A percentile compares a stretch with the other conserved stretches of the same genome.
phyloP scores from a whole-genome alignment of 1,140 invertebrate species.

The Nebria ingens region DNA sequence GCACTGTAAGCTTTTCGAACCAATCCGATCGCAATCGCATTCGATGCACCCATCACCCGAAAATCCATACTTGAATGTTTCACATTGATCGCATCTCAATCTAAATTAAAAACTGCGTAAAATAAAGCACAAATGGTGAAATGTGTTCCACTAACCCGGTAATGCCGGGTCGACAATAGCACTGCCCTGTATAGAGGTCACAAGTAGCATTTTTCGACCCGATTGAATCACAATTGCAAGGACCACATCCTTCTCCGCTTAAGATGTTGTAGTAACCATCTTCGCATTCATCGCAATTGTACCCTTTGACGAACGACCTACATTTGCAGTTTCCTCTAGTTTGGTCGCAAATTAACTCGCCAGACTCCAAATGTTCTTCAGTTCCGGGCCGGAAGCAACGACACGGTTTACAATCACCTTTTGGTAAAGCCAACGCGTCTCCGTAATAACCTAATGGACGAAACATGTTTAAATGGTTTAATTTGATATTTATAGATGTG shows the following conservation, averaged over 20 bases:
- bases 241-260: conserved; percentile 73
- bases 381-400: conserved; percentile 76
- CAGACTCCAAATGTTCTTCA: conserved; percentile 49
- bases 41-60: conserved; percentile 70
- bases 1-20: conserved; percentile 76
- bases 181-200: conserved; percentile 70
- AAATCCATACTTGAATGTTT: conserved; percentile 81
- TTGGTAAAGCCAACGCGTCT: conserved; percentile 73
- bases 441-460: conserved; percentile 62
- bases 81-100: conserved; percentile 72
- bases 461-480: not conserved
- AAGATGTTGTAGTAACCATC: conserved; percentile 74
- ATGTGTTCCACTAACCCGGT: conserved; percentile 48
- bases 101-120: conserved; percentile 27
- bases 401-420: conserved; percentile 85
- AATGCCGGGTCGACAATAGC: conserved; percentile 74
- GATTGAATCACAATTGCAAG: conserved; percentile 76
- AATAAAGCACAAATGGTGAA: not conserved
- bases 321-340: conserved; percentile 77
- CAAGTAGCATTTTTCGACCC: conserved; percentile 79
- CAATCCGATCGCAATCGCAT: conserved; percentile 83
- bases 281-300: conserved; percentile 81
- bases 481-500: too few species aligned
- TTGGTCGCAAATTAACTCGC: conserved; percentile 68
- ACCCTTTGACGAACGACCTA: conserved; percentile 74